phyloP scores from a whole-genome alignment of 2,888 invertebrate genomes.

The Hetaerina titia region DNA sequence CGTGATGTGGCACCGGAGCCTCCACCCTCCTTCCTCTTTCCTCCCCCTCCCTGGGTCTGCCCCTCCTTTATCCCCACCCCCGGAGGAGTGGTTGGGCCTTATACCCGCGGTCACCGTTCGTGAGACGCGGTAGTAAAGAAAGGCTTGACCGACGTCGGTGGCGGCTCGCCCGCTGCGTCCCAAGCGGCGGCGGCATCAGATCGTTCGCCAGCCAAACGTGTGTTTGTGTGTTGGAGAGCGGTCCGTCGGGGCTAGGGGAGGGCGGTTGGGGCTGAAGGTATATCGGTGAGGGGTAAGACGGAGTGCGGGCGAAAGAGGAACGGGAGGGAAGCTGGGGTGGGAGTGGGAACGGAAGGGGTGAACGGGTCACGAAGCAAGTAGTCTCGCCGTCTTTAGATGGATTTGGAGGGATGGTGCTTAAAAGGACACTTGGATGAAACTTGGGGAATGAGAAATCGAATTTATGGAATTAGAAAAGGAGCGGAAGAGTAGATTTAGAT shows the following conservation, averaged over 20 bases:
- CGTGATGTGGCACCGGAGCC: constrained; percentile 21
- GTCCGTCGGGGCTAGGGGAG: neutral
- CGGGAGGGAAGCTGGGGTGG: too few species aligned
- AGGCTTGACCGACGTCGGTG: neutral
- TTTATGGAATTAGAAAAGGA: too few species aligned
- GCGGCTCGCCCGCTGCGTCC: constrained; percentile 39
- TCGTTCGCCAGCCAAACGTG: neutral
- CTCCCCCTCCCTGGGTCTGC: neutral
- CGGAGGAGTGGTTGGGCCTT: neutral
- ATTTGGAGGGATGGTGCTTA: too few species aligned
- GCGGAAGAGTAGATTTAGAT: too few species aligned
- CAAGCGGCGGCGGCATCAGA: constrained; percentile 60
- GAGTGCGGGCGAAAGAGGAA: neutral
- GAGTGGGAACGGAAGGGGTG: too few species aligned
- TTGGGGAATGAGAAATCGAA: too few species aligned
- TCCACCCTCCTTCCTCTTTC: neutral
- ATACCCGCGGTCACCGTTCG: constrained; percentile 39
- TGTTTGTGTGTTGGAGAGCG: neutral
- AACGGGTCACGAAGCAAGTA: too few species aligned
- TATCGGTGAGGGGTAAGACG: neutral
- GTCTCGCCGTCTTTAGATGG: too few species aligned
- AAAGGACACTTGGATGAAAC: too few species aligned
- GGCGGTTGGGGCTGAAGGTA: neutral
- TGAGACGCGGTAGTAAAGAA: constrained; percentile 52
- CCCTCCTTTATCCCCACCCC: neutral